phyloP scores from a whole-genome alignment of 2,797 vertebrate species.

The Orestias chungarensis region DNA sequence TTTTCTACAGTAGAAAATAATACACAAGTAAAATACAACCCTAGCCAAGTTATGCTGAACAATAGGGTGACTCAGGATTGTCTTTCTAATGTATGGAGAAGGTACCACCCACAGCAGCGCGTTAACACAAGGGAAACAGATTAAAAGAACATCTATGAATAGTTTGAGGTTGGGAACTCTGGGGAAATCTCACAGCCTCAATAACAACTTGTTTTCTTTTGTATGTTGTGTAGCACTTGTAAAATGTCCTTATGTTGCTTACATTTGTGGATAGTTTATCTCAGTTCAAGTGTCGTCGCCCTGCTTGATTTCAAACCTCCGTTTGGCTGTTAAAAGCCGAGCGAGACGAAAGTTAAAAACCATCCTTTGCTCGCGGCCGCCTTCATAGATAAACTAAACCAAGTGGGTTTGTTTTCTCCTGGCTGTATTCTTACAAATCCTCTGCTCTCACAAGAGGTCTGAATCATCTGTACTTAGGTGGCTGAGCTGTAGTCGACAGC shows the following conservation, averaged over 20 bases:
- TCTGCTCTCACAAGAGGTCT: conserved; percentile 39
- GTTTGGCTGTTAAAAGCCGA: conserved; percentile 21
- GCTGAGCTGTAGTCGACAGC: conserved; percentile 65
- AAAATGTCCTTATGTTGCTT: conserved; percentile 55
- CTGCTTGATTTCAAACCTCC: conserved; percentile 10
- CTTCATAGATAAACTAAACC: conserved; percentile 5
- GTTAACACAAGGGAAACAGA: conserved; percentile 58
- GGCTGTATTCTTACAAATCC: conserved; percentile 40
- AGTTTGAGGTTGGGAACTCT: conserved; percentile 69
- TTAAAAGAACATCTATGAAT: conserved; percentile 72
- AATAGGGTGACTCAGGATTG: conserved; percentile 40
- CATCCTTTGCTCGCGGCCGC: conserved; percentile 24
- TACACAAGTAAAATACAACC: too few species aligned
- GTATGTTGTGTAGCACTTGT: conserved; percentile 52
- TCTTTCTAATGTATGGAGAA: conserved; percentile 61
- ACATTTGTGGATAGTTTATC: conserved; percentile 29
- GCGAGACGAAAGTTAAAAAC: conserved; percentile 10
- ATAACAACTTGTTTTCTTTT: conserved; percentile 76
- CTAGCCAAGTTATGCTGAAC: conserved; percentile 14
- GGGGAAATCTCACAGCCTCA: conserved; percentile 68
- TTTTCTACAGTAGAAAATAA: too few species aligned
- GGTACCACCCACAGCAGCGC: conserved; percentile 61
- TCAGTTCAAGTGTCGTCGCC: conserved; percentile 24
- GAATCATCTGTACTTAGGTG: conserved; percentile 64
- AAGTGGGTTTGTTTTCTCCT: conserved; percentile 16